Evolutionary conservation across 2,797 vertebrate genomes (phyloP).

Genomic region (Alectoris magna): DNA sequence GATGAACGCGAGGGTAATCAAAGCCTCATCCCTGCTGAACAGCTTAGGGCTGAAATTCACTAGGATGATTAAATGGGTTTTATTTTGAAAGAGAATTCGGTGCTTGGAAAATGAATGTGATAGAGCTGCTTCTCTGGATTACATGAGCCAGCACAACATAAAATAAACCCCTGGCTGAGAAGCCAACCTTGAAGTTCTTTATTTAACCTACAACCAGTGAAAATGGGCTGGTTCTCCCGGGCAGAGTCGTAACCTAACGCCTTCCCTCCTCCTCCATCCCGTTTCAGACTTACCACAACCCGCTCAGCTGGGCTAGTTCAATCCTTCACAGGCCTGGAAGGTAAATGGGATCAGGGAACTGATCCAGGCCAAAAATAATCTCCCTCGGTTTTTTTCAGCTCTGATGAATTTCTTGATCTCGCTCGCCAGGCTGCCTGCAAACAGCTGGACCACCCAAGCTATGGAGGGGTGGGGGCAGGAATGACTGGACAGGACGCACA

Average conservation of each 20-base stretch:
- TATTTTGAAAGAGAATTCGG: not conserved
- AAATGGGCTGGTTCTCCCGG: not conserved
- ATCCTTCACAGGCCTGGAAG: not conserved
- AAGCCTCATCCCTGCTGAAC: not conserved
- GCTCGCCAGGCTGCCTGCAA: conserved; percentile 35
- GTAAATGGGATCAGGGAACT: not conserved
- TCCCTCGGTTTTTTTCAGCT: not conserved
- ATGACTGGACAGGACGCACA: not conserved
- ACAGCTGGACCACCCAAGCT: conserved; percentile 71
- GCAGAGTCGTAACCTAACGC: not conserved
- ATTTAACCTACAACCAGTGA: not conserved
- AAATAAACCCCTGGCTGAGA: not conserved
- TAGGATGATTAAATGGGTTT: not conserved
- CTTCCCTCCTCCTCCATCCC: not conserved
- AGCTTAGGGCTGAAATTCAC: not conserved
- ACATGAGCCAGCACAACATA: not conserved
- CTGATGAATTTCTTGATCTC: conserved; percentile 22
- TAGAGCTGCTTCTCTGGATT: not conserved
- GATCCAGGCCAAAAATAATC: conserved; percentile 27
- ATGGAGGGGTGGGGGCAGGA: not conserved
- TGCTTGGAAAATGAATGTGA: not conserved
- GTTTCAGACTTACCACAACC: not conserved
- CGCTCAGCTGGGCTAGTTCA: not conserved
- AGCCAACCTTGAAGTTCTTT: not conserved
- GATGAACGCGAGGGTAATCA: not conserved